Evolutionary conservation across 2,888 invertebrate genomes (phyloP).

Genomic region (Taphrorychus bicolor): DNA sequence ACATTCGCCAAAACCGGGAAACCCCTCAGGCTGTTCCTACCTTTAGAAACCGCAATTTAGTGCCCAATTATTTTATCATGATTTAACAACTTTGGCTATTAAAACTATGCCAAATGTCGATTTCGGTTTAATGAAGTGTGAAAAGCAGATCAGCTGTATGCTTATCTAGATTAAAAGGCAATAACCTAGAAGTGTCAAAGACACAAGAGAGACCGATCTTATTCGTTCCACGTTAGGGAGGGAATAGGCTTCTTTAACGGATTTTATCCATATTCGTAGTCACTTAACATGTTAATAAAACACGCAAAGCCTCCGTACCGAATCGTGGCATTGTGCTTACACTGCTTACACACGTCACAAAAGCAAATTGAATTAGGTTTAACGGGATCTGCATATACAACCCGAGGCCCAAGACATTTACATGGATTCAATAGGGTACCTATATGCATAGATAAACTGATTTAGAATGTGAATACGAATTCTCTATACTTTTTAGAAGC

Average conservation of each 20-base stretch:
- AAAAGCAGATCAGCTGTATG: constrained; percentile 14
- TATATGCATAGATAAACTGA: constrained; percentile 3
- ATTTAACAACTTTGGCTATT: constrained; percentile 1
- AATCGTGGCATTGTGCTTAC: constrained; percentile 9
- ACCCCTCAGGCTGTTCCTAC: not conserved
- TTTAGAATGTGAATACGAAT: not conserved
- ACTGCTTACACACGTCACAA: constrained; percentile 15
- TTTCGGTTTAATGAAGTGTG: constrained; percentile 17
- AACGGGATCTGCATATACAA: constrained; percentile 21
- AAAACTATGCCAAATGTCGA: constrained; percentile 5
- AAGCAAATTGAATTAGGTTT: constrained; percentile 20
- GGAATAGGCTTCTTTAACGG: constrained; percentile 5
- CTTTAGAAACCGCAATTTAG: not conserved
- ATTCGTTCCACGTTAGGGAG: not conserved
- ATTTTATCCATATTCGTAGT: not conserved
- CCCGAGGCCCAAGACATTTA: constrained; percentile 12
- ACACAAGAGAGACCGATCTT: not conserved
- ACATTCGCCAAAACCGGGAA: not conserved
- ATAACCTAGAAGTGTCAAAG: constrained; percentile 16
- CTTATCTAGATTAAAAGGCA: constrained; percentile 16
- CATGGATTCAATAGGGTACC: constrained; percentile 16
- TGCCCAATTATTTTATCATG: not conserved
- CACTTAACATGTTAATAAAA: constrained; percentile 14
- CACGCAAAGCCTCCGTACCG: constrained; percentile 5
- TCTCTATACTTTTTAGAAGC: not conserved